Evolutionary conservation across 30 jellyfish, hydroid and myxozoan species (phyloP).

Genomic region (Aurelia aurita): DNA sequence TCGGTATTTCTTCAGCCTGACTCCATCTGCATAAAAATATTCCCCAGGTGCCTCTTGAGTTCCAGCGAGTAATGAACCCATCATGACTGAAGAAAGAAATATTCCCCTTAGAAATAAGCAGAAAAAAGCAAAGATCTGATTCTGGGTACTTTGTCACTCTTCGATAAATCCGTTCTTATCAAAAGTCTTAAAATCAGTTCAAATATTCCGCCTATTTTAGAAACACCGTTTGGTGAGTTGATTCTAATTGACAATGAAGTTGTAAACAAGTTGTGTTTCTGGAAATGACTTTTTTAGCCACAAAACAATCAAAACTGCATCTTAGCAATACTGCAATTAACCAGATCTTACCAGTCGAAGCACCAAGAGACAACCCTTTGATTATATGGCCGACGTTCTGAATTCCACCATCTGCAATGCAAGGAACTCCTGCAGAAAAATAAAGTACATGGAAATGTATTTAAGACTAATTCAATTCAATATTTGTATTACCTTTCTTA

Average conservation of each 20-base stretch:
- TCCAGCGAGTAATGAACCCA: conserved; percentile 99
- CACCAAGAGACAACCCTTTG: conserved; percentile 96
- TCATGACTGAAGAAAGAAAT: conserved; percentile 79
- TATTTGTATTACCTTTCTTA: no score
- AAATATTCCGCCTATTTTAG: no score
- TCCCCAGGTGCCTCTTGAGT: conserved; percentile 99
- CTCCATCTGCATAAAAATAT: conserved; percentile 96
- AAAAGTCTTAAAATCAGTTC: no score
- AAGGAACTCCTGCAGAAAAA: conserved; percentile 81
- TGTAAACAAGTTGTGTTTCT: no score
- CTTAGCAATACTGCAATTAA: no score
- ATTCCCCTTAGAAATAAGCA: neutral
- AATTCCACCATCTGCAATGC: conserved; percentile 99
- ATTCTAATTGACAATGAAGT: no score
- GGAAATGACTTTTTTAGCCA: neutral
- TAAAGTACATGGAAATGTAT: no score
- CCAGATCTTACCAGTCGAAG: conserved; percentile 80
- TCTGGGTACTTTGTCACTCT: no score
- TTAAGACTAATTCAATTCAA: no score
- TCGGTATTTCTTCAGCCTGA: conserved; percentile 89
- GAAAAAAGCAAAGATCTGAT: no score
- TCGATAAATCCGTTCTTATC: no score
- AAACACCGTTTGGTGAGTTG: no score
- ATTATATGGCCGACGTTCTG: conserved; percentile 97
- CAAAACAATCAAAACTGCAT: neutral